Evolutionary conservation across 64 coral and sea anemone species (phyloP), one percentile per base, ranked within the genome.

Genomic region (Exaiptasia diaphana): DNA sequence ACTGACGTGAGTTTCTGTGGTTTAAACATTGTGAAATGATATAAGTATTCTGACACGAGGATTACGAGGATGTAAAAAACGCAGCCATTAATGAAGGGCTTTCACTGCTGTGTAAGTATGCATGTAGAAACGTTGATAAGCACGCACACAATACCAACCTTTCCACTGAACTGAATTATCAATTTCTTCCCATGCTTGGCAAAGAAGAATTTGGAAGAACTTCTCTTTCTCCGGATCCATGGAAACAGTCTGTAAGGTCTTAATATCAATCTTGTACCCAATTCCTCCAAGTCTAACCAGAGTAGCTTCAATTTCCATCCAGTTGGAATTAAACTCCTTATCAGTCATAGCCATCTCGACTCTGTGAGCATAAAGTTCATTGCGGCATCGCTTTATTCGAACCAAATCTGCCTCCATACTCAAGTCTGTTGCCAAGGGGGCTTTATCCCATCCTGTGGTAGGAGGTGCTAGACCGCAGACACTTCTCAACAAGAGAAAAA

Each of bases 311-410:
- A 70, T 70, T 29, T 70, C 67, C 7, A 5, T 29, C 67, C 67
- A 70, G 67, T 70, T 36, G 67, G 21, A n/a, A 33, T 70, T 70
- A 38, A 70, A 70, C 30, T 28, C 38, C 2, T 10, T 20, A 21
- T 70, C 67, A 70, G 30, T 38, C 30, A 70, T n/a, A 37, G 67
- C 31, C 30, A 38, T 38, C 17, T 13, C 21, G 28, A 36, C 34
- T 12, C 9, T 39, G 33, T 79, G 76, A 26, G 52, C 54, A 24
- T 79, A 83, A 5, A 83, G 21, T 0, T 68, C 34, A 36, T 83
- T 83, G 25, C 80, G 41, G 33, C 38, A 83, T 12, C n/a, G 38
- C 26, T 83, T 68, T n/a, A 83, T 69, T 23, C 80, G 46, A 6
- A 38, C 22, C 34, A 83, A 3, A 43, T 83, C 63, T 20, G 80